These are phyloP conservation scores for Corydoras sp. DNA, from an alignment of 2,113 vertebrate species.

Conservation along the genomic window DNA sequence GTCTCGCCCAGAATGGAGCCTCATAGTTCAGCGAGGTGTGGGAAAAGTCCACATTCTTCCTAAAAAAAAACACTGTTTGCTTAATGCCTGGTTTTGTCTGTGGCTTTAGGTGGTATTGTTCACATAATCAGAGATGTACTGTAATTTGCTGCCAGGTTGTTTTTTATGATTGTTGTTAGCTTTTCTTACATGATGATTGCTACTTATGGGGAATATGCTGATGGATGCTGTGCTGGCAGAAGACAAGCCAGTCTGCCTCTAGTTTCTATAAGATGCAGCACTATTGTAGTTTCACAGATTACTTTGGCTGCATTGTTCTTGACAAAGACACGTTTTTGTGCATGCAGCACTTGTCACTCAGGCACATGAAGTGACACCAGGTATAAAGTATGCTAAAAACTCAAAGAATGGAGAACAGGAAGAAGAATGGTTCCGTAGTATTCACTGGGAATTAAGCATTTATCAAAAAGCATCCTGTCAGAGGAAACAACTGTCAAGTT, in stretches of 20 bases:
- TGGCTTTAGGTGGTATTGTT: background rate
- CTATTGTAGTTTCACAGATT: background rate
- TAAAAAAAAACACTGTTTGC: conserved; percentile 2
- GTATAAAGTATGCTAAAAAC: conserved; percentile 18
- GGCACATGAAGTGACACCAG: background rate
- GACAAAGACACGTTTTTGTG: conserved; percentile 1
- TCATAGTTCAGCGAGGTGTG: conserved; percentile 21
- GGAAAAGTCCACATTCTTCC: conserved; percentile 19
- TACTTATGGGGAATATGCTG: too few species aligned
- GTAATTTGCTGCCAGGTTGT: background rate
- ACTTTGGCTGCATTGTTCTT: background rate
- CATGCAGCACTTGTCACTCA: background rate
- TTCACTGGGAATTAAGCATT: conserved; percentile 16
- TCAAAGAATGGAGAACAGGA: conserved; percentile 22
- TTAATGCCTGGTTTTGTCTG: conserved; percentile 1
- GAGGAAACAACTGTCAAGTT: conserved; percentile 6
- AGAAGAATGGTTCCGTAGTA: conserved; percentile 17
- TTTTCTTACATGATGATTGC: background rate
- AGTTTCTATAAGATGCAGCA: background rate
- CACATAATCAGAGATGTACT: background rate
- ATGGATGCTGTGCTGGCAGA: too few species aligned
- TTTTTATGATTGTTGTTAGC: background rate
- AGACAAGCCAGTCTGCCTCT: background rate
- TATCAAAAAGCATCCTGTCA: conserved; percentile 19
- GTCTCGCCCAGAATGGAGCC: conserved; percentile 10